Conservation (phyloP, 2,888 invertebrate species). For the Philereme transversata region DNA sequence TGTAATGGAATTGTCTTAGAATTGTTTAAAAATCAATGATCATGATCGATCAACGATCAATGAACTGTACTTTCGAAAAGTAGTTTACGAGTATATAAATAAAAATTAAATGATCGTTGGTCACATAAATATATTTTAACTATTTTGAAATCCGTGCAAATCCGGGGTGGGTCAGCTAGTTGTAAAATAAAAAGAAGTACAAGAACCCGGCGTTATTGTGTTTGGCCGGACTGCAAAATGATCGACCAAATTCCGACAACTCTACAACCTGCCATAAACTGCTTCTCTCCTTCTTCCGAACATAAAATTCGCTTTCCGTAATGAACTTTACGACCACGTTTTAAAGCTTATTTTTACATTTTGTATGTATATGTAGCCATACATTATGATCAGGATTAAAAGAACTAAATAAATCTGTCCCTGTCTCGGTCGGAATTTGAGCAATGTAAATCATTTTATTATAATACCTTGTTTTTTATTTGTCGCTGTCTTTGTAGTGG, state of each 20-base stretch:
- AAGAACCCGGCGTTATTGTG: background rate
- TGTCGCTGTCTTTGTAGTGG: constrained; percentile 67
- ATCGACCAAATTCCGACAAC: constrained; percentile 36
- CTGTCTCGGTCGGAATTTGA: constrained; percentile 75
- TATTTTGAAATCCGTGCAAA: background rate
- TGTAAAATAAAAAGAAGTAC: no score
- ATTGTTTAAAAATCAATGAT: no score
- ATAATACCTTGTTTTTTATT: constrained; percentile 74
- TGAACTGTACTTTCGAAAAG: no score
- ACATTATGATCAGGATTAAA: constrained; percentile 79
- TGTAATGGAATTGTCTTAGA: no score
- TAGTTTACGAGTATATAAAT: no score
- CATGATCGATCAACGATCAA: no score
- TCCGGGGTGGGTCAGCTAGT: no score
- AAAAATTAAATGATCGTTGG: no score
- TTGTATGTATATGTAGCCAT: constrained; percentile 75
- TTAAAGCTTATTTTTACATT: constrained; percentile 58
- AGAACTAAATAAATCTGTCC: constrained; percentile 76
- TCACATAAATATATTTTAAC: no score
- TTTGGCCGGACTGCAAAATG: constrained; percentile 2
- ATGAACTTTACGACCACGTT: constrained; percentile 61
- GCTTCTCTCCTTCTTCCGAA: constrained; percentile 63
- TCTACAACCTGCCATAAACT: constrained; percentile 54
- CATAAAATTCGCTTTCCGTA: constrained; percentile 65
- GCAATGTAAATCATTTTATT: constrained; percentile 82